Evolutionary conservation across 2,888 invertebrate genomes (phyloP), one percentile per base, ranked within the genome.

Genomic region (Agonum fuliginosum): DNA sequence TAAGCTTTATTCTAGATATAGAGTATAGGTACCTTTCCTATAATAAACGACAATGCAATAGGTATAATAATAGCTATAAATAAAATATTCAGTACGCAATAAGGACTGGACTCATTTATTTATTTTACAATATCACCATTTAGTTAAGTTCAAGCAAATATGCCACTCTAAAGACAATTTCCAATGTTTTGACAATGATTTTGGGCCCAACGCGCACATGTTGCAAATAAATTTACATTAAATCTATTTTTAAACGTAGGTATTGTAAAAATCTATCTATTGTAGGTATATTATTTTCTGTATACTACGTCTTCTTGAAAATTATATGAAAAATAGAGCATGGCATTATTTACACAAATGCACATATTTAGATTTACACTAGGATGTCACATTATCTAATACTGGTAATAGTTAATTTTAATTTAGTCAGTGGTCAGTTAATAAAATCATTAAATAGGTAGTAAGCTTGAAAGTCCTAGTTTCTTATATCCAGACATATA

Each of bases 51-150:
- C 48, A 22, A 17, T 48, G 20, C 19, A 20, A 48, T 48, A n/a
- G n/a, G n/a, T n/a, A n/a, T n/a, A n/a, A n/a, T n/a, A n/a, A 48
- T 48, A 54, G 54, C 54, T n/a, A 24, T 54, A 54, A 54, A 54
- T 22, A 24, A 54, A 54, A 24, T 54, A 54, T 24, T 54, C 22
- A 20, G 20, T n/a, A 24, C n/a, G n/a, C 20, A 54, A 14, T 48
- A 54, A 24, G 24, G 54, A 54, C 24, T 24, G 54, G 54, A 54
- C 17, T 48, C 20, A 48, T 54, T 54, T 12, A n/a, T 37, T n/a
- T 37, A 10, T n/a, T 37, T n/a, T 37, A 10, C 10, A 37, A 37
- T 54, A 54, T 54, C 54, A 54, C 37, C 54, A 54, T 22, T 51
- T 51, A 51, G 20, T 37, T n/a, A 37, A 37, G 37, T n/a, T 51